These are phyloP conservation scores for Xestia ashworthii DNA, from an alignment of 2,888 invertebrate genomes.

Conservation along the genomic window DNA sequence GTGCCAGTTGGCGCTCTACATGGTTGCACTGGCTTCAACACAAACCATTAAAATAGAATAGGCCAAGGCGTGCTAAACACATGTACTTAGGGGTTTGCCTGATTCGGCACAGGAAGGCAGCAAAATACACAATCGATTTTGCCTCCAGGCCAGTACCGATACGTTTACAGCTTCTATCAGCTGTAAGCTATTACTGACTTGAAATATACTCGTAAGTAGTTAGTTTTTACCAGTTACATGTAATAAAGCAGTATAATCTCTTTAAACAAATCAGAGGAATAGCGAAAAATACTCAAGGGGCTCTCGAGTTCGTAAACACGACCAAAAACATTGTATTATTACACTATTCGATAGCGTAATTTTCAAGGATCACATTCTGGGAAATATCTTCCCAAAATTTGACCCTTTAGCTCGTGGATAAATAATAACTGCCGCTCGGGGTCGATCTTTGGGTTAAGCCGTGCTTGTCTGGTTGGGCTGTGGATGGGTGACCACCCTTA, in stretches of 20 bases:
- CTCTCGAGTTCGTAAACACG: too few species aligned
- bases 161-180: neutral
- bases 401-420: too few species aligned
- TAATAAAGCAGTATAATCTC: neutral
- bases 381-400: too few species aligned
- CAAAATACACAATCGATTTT: neutral
- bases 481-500: too few species aligned
- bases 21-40: neutral
- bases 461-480: too few species aligned
- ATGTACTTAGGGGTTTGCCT: neutral
- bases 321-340: too few species aligned
- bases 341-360: too few species aligned
- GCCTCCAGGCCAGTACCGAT: neutral
- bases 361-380: too few species aligned
- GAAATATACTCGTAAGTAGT: neutral
- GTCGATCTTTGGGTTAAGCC: too few species aligned
- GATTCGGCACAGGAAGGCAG: neutral
- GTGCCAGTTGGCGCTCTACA: conserved; percentile 13
- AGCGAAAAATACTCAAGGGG: too few species aligned
- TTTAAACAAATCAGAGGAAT: neutral
- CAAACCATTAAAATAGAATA: neutral
- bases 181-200: too few species aligned
- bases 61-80: neutral
- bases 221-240: neutral
- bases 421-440: too few species aligned